Conservation (phyloP, 2,797 vertebrate genomes). For the Amblyraja radiata region DNA sequence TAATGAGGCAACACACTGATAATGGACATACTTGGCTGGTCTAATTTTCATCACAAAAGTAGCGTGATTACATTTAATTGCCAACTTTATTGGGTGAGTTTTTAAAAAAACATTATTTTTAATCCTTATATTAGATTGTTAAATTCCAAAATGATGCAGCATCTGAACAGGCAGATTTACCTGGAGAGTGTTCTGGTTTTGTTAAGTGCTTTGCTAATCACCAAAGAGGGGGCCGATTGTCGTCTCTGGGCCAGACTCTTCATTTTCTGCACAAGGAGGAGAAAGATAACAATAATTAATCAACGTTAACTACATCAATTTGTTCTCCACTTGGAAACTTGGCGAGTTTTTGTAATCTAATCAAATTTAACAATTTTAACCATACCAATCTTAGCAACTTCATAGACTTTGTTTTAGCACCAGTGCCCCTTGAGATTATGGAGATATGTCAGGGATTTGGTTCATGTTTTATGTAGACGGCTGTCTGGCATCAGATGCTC, state of each 20-base stretch:
- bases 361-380: constrained; percentile 41
- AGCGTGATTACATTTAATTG: background rate
- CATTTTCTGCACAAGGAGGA: constrained; percentile 70
- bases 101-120: background rate
- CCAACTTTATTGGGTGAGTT: background rate
- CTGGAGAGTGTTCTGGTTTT: constrained; percentile 74
- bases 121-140: background rate
- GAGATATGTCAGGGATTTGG: background rate
- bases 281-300: constrained; percentile 43
- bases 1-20: background rate
- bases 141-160: background rate
- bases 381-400: constrained; percentile 44
- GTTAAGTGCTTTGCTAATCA: constrained; percentile 87
- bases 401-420: background rate
- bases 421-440: too few species aligned
- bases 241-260: constrained; percentile 85
- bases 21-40: background rate
- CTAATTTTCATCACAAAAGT: background rate
- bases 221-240: constrained; percentile 84
- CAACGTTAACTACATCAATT: constrained; percentile 36
- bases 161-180: constrained; percentile 51
- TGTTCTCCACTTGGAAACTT: constrained; percentile 40
- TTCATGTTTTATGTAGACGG: background rate
- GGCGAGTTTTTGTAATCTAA: constrained; percentile 42
- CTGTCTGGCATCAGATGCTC: background rate